A percentile compares a stretch with the other conserved stretches of the same genome.
Conservation (phyloP, 2,888 invertebrate genomes). For the Troides helena region DNA sequence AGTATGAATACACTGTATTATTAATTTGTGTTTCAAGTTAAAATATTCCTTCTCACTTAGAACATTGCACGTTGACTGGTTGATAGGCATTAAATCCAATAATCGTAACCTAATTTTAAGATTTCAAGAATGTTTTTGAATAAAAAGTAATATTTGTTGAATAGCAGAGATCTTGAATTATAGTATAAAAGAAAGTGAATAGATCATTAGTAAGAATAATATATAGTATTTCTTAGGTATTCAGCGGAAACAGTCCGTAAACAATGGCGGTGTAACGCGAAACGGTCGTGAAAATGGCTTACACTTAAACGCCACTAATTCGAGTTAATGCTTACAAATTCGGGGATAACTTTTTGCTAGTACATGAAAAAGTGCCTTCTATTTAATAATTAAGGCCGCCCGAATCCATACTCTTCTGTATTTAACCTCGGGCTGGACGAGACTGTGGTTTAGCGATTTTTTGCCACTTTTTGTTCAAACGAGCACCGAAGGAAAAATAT, state of each 20-base stretch:
- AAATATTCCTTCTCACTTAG: too few species aligned
- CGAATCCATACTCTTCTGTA: constrained; percentile 38
- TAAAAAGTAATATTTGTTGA: too few species aligned
- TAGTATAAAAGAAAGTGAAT: not conserved
- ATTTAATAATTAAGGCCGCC: constrained; percentile 49
- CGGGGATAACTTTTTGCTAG: constrained; percentile 32
- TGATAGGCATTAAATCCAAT: too few species aligned
- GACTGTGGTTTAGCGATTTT: constrained; percentile 27
- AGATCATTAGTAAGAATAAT: not conserved
- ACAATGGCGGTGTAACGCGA: constrained; percentile 7
- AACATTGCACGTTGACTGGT: too few species aligned
- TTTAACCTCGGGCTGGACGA: constrained; percentile 37
- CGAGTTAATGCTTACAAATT: constrained; percentile 23
- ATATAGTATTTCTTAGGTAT: not conserved
- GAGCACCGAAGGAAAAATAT: constrained; percentile 11
- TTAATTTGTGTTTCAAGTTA: too few species aligned
- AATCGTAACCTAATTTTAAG: too few species aligned
- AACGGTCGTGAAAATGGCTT: constrained; percentile 17
- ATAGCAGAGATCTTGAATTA: not conserved
- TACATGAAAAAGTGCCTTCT: constrained; percentile 31
- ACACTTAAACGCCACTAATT: constrained; percentile 23
- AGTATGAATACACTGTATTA: too few species aligned
- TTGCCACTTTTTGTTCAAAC: constrained; percentile 18
- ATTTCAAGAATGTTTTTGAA: too few species aligned
- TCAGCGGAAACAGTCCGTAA: constrained; percentile 2